phyloP scores from a whole-genome alignment of 2,113 vertebrate genomes.

The Vimba vimba region DNA sequence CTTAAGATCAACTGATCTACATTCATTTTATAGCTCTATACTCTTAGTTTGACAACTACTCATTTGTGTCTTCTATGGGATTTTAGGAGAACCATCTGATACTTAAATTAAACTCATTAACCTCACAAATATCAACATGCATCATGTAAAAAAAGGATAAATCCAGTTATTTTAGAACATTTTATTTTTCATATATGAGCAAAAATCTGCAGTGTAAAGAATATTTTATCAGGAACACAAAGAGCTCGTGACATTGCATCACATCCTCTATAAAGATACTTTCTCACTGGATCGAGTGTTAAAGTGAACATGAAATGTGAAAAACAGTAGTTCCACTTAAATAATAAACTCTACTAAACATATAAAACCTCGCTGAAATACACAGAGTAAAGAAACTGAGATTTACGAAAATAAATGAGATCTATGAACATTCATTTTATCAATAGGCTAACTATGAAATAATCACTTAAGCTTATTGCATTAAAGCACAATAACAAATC shows the following conservation, averaged over 20 bases:
- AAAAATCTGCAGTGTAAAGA: background rate
- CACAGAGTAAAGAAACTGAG: background rate
- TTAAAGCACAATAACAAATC: background rate
- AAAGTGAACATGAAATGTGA: conserved; percentile 2
- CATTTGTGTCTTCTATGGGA: no score
- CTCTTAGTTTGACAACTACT: background rate
- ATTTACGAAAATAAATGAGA: background rate
- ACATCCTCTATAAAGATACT: background rate
- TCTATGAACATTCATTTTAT: background rate
- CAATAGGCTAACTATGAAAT: background rate
- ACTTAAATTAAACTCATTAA: background rate
- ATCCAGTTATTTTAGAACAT: background rate
- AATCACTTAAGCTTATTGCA: background rate
- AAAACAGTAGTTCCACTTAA: background rate
- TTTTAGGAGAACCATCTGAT: background rate
- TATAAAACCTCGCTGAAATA: background rate
- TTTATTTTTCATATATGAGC: background rate
- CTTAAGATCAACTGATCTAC: background rate
- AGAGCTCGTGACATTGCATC: background rate
- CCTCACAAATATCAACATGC: background rate
- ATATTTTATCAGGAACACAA: conserved; percentile 15
- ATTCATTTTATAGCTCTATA: background rate
- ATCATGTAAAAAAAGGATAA: background rate
- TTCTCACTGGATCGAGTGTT: background rate
- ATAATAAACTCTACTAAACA: background rate